Conservation (phyloP, 2,888 invertebrate species). For the Drosophila maculinotata region DNA sequence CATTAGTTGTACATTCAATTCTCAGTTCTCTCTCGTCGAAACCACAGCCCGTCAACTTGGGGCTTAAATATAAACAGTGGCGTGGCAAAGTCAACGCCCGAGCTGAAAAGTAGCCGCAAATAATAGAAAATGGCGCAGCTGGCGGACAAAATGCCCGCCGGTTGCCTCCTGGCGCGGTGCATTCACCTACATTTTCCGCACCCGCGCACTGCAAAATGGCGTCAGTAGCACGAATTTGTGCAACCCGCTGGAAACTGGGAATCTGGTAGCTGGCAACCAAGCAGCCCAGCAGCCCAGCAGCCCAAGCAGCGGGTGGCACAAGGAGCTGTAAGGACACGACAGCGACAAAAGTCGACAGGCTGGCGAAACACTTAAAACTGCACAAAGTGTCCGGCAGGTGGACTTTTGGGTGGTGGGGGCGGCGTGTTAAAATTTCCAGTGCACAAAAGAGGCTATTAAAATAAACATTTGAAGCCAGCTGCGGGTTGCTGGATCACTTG, state of each 20-base stretch:
- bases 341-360: slow-evolving; percentile 58
- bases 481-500: slow-evolving; percentile 37
- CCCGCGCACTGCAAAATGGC: slow-evolving; percentile 64
- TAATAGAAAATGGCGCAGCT: slow-evolving; percentile 58
- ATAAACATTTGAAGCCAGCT: slow-evolving; percentile 54
- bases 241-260: slow-evolving; percentile 21
- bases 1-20: background rate
- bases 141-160: slow-evolving; percentile 36
- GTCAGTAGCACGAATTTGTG: slow-evolving; percentile 58
- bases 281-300: slow-evolving; percentile 8
- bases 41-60: background rate
- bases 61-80: slow-evolving; percentile 44
- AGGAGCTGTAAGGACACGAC: slow-evolving; percentile 15
- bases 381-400: slow-evolving; percentile 46
- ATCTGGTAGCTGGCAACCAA: slow-evolving; percentile 19
- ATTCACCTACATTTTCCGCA: slow-evolving; percentile 76
- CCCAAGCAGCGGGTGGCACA: slow-evolving; percentile 1
- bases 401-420: slow-evolving; percentile 6
- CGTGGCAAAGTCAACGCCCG: slow-evolving; percentile 67
- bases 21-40: background rate
- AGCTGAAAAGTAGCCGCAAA: slow-evolving; percentile 62
- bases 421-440: slow-evolving; percentile 52
- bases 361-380: slow-evolving; percentile 67
- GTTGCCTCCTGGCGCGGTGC: slow-evolving; percentile 53
- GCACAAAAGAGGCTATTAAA: slow-evolving; percentile 53